phyloP scores from a whole-genome alignment of 2,113 vertebrate genomes.

The Neodontobutis hainanensis region DNA sequence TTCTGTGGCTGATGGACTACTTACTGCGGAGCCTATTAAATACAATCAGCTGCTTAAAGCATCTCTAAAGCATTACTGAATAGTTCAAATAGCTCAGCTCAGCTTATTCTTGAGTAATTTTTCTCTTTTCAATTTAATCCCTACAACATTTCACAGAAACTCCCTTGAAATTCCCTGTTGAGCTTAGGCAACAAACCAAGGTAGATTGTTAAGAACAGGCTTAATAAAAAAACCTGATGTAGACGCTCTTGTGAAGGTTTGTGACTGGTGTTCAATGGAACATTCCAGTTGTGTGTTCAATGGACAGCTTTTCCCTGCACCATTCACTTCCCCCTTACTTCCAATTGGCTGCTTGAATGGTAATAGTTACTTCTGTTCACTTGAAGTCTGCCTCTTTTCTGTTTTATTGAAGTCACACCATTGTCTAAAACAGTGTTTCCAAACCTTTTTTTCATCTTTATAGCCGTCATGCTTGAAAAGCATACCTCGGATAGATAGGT shows the following conservation, averaged over 20 bases:
- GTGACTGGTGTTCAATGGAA: slow-evolving; percentile 1
- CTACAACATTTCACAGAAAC: slow-evolving; percentile 28
- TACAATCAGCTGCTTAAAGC: slow-evolving; percentile 62
- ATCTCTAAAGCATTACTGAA: slow-evolving; percentile 57
- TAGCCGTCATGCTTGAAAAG: too few species aligned
- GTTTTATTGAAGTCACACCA: too few species aligned
- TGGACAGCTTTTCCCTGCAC: slow-evolving; percentile 4
- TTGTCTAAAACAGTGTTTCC: too few species aligned
- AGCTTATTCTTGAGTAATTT: slow-evolving; percentile 52
- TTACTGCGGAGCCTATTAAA: slow-evolving; percentile 60
- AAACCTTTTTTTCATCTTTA: too few species aligned
- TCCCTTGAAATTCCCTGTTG: slow-evolving; percentile 34
- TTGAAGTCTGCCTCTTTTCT: too few species aligned
- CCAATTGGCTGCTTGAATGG: not conserved
- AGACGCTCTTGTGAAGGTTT: slow-evolving; percentile 23
- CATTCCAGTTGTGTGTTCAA: not conserved
- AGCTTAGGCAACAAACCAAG: slow-evolving; percentile 29
- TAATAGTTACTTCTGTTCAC: too few species aligned
- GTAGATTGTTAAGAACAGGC: slow-evolving; percentile 24
- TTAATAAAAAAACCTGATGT: slow-evolving; percentile 37
- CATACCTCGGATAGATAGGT: too few species aligned
- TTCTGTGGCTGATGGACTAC: slow-evolving; percentile 50
- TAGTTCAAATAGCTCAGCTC: slow-evolving; percentile 58
- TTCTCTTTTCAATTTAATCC: slow-evolving; percentile 48
- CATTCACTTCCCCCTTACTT: slow-evolving; percentile 6